Conservation (phyloP, 1,140 invertebrate genomes). For the Lepidurus packardi region DNA sequence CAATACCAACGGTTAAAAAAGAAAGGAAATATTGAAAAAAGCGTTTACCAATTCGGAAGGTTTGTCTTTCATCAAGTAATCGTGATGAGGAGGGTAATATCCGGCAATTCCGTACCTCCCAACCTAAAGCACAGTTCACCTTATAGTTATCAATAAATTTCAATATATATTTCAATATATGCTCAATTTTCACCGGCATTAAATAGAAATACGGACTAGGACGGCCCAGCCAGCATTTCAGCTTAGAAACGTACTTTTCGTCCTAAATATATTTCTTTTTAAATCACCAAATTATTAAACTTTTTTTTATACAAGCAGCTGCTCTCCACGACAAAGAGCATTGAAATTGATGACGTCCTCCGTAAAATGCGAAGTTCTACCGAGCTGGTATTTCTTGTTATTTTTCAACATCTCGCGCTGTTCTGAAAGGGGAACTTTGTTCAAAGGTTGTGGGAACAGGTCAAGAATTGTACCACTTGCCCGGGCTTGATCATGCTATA, state of each 20-base stretch:
- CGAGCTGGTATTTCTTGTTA: constrained; percentile 35
- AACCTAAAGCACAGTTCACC: constrained; percentile 39
- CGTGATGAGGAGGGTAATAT: constrained; percentile 61
- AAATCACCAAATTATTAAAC: too few relatives aligned
- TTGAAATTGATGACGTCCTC: constrained; percentile 48
- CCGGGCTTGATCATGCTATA: constrained; percentile 42
- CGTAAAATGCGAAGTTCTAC: constrained; percentile 36
- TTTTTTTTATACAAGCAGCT: too few relatives aligned
- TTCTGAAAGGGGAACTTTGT: constrained; percentile 28
- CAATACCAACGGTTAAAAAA: too few relatives aligned
- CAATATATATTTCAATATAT: neutral
- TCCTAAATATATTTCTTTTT: too few relatives aligned
- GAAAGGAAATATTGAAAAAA: too few relatives aligned
- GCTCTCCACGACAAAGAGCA: constrained; percentile 51
- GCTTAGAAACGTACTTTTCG: constrained; percentile 34
- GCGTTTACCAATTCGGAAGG: constrained; percentile 38
- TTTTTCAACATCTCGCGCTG: constrained; percentile 35
- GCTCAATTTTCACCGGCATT: constrained; percentile 51
- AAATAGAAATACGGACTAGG: constrained; percentile 45
- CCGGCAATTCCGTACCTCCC: constrained; percentile 61
- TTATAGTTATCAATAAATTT: neutral
- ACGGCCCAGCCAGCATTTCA: constrained; percentile 41
- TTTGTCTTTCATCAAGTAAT: constrained; percentile 48
- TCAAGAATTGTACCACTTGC: constrained; percentile 23
- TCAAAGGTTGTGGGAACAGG: constrained; percentile 35